Evolutionary conservation across 2,888 invertebrate genomes (phyloP).

Genomic region (Tyria jacobaeae): DNA sequence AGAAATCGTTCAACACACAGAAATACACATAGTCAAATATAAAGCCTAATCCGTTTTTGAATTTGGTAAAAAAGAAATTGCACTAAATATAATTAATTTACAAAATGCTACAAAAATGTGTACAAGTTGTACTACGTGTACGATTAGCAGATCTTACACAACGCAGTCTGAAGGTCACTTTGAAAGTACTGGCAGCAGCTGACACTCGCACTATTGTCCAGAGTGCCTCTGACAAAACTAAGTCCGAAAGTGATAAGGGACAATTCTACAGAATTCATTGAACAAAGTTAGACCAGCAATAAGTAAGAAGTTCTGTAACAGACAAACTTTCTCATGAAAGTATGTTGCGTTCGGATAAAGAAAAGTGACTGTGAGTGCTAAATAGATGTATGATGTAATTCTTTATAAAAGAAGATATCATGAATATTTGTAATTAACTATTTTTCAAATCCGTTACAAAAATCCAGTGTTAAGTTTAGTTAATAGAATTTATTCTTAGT

Average conservation of each 20-base stretch:
- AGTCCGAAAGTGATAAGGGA: conserved; percentile 17
- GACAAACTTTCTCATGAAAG: conserved; percentile 3
- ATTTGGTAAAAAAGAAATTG: too few relatives aligned
- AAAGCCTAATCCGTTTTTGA: too few relatives aligned
- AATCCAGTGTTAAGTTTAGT: too few relatives aligned
- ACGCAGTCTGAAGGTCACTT: background rate
- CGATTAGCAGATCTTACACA: too few relatives aligned
- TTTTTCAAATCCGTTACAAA: too few relatives aligned
- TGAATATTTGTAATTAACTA: background rate
- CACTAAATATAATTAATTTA: too few relatives aligned
- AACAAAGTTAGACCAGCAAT: conserved; percentile 16
- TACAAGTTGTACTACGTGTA: too few relatives aligned
- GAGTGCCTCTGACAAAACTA: conserved; percentile 7
- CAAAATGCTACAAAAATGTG: too few relatives aligned
- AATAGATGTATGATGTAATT: background rate
- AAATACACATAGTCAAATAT: too few relatives aligned
- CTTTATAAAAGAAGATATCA: too few relatives aligned
- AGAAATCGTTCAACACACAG: too few relatives aligned
- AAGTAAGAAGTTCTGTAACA: conserved; percentile 18
- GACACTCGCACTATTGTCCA: background rate
- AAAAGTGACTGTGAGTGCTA: background rate
- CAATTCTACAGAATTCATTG: background rate
- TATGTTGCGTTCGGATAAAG: background rate
- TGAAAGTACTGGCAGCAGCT: background rate
- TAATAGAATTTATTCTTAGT: too few relatives aligned